A percentile compares a stretch with the other conserved stretches of the same genome.
Evolutionary conservation across 1,140 invertebrate species (phyloP).

Genomic region (Eumaeus atala): DNA sequence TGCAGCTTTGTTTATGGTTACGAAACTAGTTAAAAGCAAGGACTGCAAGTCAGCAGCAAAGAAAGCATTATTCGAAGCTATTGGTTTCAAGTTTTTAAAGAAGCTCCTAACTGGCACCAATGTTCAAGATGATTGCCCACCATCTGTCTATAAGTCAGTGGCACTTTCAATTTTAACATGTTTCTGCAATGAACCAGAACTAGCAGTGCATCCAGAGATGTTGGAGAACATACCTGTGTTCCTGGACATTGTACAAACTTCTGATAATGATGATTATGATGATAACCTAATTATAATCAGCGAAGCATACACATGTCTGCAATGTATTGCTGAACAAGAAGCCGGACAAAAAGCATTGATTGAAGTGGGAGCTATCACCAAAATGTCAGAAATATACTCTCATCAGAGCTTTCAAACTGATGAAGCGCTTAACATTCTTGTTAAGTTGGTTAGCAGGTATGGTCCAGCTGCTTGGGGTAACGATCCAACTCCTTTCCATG

Average conservation of each 20-base stretch:
- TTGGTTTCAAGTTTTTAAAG: slow-evolving; percentile 88
- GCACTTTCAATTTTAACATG: slow-evolving; percentile 88
- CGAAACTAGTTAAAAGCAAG: slow-evolving; percentile 87
- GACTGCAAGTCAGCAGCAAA: slow-evolving; percentile 83
- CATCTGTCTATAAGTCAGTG: slow-evolving; percentile 91
- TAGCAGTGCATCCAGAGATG: slow-evolving; percentile 88
- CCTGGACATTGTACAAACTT: slow-evolving; percentile 86
- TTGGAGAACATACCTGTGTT: slow-evolving; percentile 86
- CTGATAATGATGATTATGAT: slow-evolving; percentile 86
- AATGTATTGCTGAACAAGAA: slow-evolving; percentile 82
- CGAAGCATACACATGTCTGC: slow-evolving; percentile 89
- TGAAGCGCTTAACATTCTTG: slow-evolving; percentile 86
- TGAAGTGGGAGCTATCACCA: slow-evolving; percentile 83
- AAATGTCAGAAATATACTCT: slow-evolving; percentile 89
- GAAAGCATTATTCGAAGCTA: slow-evolving; percentile 89
- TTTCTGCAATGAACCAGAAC: slow-evolving; percentile 85
- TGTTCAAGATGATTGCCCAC: slow-evolving; percentile 87
- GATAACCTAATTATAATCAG: slow-evolving; percentile 91
- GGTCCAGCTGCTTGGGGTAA: slow-evolving; percentile 83
- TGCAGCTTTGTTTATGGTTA: slow-evolving; percentile 91
- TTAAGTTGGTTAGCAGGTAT: slow-evolving; percentile 80
- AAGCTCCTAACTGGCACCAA: slow-evolving; percentile 83
- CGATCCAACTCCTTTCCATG: slow-evolving; percentile 83
- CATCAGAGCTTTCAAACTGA: slow-evolving; percentile 91
- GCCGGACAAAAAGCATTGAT: slow-evolving; percentile 85